Base-by-base conservation (phyloP, 2,888 invertebrate genomes). In the Gisinianus flammeolus region DNA sequence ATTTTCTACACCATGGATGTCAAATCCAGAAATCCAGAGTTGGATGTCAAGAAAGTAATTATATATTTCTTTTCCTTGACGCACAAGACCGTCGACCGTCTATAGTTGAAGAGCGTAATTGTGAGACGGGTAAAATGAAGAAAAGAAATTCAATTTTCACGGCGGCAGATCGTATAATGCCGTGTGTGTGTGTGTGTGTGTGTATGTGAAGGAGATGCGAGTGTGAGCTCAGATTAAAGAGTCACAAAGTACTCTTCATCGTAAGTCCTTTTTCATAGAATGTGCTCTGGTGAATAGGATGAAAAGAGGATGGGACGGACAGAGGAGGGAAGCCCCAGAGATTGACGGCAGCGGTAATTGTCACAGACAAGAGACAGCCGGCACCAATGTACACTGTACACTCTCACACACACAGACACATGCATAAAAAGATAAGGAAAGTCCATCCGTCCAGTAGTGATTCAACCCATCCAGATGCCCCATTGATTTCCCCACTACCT, bases 61-160 rank as follows among this genome's bases (percentile, higher is more conserved):
- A 74, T 66, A 44, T 52, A 33, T 71, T 56, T 52, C 19, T 62
- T 62, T 26, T 28, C n/a, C n/a, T n/a, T n/a, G n/a, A n/a, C n/a
- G n/a, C n/a, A n/a, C n/a, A n/a, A n/a, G 68, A 22, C 67, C 22
- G 24, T 19, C 3, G 4, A 67, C 35, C 26, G 52, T 74, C 54
- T 19, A 31, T 44, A 28, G 19, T 66, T 66, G 73, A 73, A 73
- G 28, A 52, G 64, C 10, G 74, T 74, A 74, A 74, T 54, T 66
- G 66, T 66, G n/a, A 30, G 35, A 12, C n/a, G 74, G 44, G 35
- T 64, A 62, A 74, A 64, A 35, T 24, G 24, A 35, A 64, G 33
- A 74, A 66, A 56, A 44, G 66, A 64, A 74, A 74, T 74, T 74
- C 74, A 74, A 74, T 74, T 74, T 74, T 66, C 74, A 33, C 30